Evolutionary conservation across 2,888 invertebrate genomes (phyloP), one percentile per base, ranked within the genome.

Genomic region (Cryptocheilus praepositus): DNA sequence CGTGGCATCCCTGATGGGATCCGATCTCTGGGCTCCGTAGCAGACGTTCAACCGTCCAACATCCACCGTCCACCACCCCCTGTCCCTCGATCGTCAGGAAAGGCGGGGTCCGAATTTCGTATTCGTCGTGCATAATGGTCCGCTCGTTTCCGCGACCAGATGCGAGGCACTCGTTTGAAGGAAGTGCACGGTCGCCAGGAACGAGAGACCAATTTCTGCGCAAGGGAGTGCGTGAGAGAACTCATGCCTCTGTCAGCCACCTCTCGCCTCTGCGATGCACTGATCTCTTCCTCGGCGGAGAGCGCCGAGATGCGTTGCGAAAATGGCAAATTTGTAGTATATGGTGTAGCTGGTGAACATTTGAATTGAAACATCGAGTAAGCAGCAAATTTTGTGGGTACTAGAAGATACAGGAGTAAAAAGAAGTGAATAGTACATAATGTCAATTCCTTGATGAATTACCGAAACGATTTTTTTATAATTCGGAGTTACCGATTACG

Each of bases 1-100:
- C 81, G 76, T 77, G 77, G 86, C 86, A 86, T 86, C 81, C 71
- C 78, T 84, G 85, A 86, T 86, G 83, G 74, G 77, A 16, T 43
- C 22, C 49, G 21, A 54, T 54, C 49, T 18, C 16, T 49, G 49
- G 25, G 5, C 25, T 3, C 25, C 36, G 36, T 1, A 36, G 36
- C 36, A 25, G 25, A 25, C 25, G 25, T 25, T 25, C 25, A 5
- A n/a, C 11, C 36, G 36, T 22, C 73, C 69, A 77, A 73, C 68
- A 79, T 79, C 76, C 69, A 73, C 73, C 61, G 51, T 43, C 21
- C 56, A 36, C 49, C 49, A n/a, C 49, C 49, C 49, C n/a, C 36
- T 36, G 3, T 36, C 11, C 36, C 36, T 11, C 5, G 49, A 56
- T 36, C 56, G 56, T 18, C 36, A 7, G 36, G 11, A 36, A 1